Evolutionary conservation across 2,113 vertebrate species (phyloP), one percentile per base, ranked within the genome.

Genomic region (Tachycineta bicolor): DNA sequence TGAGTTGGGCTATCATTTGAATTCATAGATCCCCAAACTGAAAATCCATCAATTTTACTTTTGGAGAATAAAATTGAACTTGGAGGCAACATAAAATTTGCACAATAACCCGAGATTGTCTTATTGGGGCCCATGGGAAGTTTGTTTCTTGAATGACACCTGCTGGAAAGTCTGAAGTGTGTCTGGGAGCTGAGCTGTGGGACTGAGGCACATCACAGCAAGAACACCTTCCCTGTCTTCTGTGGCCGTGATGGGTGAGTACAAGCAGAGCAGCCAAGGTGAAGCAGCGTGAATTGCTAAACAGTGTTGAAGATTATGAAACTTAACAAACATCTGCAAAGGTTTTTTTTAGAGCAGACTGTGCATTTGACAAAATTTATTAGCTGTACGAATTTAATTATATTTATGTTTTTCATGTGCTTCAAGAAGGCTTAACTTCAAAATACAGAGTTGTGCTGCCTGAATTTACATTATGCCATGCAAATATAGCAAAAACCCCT

Each of bases 141-240:
- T 88, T 94, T 86, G 56, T 79, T 88, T 96, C 41, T 88, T 17
- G 79, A 94, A 83, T 86, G 71, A 65, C 56, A 93, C 52, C 90
- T 88, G 68, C 90, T 93, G 87, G 93, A 80, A 95, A 58, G 47
- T 76, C 41, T 43, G 5, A 64, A 64, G 64, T 31, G 18, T 65
- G 62, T 63, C 62, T 4, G 8, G 39, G 46, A 50, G 25, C 74
- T 47, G 63, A 63, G 67, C 90, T 90, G 62, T 73, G n/a, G 49
- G 75, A 52, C 79, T 56, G 52, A 47, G 52, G 11, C 25, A 9
- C 0, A 0, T 18, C 75, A 7, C 2, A 2, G 29, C 10, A 13
- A 11, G 47, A 33, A 1, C 41, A 11, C 41, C 11, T 86, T 37
- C 22, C 26, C 11, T 0, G 0, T 25, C 26, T 43, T 26, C 55